Evolutionary conservation across 1,140 invertebrate species (phyloP).

Genomic region (Phenacoccus solenopsis): DNA sequence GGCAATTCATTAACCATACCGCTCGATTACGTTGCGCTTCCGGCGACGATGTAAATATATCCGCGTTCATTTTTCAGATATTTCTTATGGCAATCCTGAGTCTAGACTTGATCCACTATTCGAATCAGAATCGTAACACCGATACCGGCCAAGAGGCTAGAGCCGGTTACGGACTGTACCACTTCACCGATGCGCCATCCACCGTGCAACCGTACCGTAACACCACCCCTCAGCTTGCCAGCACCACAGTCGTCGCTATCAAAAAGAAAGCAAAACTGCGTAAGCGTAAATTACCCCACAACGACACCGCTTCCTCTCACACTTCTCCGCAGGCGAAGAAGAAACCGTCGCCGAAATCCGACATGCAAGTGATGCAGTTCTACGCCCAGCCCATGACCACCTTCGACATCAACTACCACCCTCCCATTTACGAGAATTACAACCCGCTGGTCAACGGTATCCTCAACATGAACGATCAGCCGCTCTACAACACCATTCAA

Average conservation of each 20-base stretch:
- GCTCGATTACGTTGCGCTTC: too few species aligned
- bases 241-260: not conserved
- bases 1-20: not conserved
- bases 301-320: not conserved
- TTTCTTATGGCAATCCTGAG: constrained; percentile 5
- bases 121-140: not conserved
- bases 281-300: not conserved
- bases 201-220: not conserved
- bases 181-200: not conserved
- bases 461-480: not conserved
- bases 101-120: not conserved
- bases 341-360: not conserved
- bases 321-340: not conserved
- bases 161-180: not conserved
- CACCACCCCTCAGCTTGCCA: too few species aligned
- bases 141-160: not conserved
- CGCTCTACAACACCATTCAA: not conserved
- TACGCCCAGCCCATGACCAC: not conserved
- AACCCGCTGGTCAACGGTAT: not conserved
- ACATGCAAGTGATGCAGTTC: not conserved
- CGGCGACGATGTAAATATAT: not conserved
- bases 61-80: constrained; percentile 7
- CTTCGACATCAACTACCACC: not conserved
- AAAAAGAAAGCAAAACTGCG: not conserved
- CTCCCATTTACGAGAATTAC: not conserved